A percentile compares a stretch with the other conserved stretches of the same genome.
Conservation (phyloP, 2,113 vertebrate genomes). For the Sebastes schlegelii region DNA sequence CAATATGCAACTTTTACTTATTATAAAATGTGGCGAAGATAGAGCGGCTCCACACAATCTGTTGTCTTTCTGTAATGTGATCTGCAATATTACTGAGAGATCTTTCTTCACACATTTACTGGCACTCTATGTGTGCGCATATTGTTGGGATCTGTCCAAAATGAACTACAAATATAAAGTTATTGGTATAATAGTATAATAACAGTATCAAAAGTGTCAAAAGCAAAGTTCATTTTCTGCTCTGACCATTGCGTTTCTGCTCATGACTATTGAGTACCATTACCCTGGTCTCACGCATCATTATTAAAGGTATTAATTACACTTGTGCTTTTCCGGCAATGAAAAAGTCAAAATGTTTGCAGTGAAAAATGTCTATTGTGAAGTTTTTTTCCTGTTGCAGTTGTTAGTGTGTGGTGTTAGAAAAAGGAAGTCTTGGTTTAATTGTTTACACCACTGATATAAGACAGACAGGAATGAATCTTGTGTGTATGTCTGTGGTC, state of each 20-base stretch:
- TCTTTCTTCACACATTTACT: slow-evolving; percentile 30
- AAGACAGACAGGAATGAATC: slow-evolving; percentile 33
- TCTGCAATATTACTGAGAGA: slow-evolving; percentile 16
- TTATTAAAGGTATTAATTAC: not conserved
- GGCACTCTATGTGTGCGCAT: not conserved
- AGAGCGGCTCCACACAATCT: slow-evolving; percentile 1
- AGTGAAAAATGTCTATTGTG: not conserved
- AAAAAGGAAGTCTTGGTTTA: not conserved
- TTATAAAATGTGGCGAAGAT: slow-evolving; percentile 1
- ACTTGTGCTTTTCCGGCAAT: not conserved
- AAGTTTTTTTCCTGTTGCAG: not conserved
- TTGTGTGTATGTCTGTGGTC: not conserved
- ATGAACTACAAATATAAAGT: not conserved
- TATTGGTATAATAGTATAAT: not conserved
- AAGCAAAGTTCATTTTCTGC: not conserved
- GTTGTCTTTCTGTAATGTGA: slow-evolving; percentile 4
- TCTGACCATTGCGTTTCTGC: not conserved
- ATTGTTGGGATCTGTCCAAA: slow-evolving; percentile 27
- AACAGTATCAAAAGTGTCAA: not conserved
- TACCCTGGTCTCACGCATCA: not conserved
- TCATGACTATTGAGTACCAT: no score
- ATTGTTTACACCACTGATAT: not conserved
- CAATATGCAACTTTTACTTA: not conserved
- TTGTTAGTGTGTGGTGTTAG: not conserved
- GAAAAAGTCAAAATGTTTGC: slow-evolving; percentile 3